A percentile compares a stretch with the other conserved stretches of the same genome.
phyloP scores from a whole-genome alignment of 2,888 invertebrate species.

The Pseudococcus jackbeardsleyi region DNA sequence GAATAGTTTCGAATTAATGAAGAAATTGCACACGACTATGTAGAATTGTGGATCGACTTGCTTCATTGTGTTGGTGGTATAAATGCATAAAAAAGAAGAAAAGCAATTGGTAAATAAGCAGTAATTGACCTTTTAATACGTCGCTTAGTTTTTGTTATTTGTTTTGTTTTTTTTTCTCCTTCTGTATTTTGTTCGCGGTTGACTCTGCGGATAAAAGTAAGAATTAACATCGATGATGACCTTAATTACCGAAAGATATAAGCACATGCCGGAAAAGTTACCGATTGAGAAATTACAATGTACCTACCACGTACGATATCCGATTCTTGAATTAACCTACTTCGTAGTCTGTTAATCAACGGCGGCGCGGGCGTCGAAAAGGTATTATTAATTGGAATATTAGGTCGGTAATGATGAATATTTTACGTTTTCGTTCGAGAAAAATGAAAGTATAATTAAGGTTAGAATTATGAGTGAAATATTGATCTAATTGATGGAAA shows the following conservation, averaged over 20 bases:
- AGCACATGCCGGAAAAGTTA: slow-evolving; percentile 5
- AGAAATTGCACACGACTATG: slow-evolving; percentile 1
- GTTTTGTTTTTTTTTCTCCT: neutral
- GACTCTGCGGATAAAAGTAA: neutral
- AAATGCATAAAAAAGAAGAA: neutral
- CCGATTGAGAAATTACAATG: slow-evolving; percentile 32
- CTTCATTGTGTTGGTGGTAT: slow-evolving; percentile 21
- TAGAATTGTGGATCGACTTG: neutral
- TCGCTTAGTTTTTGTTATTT: slow-evolving; percentile 17
- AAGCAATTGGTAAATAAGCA: slow-evolving; percentile 38
- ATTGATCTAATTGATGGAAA: slow-evolving; percentile 17
- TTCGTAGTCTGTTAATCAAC: slow-evolving; percentile 14
- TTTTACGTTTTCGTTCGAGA: slow-evolving; percentile 1
- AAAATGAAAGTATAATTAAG: slow-evolving; percentile 19
- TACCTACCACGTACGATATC: slow-evolving; percentile 20
- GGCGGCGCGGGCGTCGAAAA: neutral
- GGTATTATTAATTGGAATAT: slow-evolving; percentile 24
- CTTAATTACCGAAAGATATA: slow-evolving; percentile 20
- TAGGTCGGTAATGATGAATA: slow-evolving; percentile 14
- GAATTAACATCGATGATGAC: slow-evolving; percentile 27
- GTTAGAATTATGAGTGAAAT: neutral
- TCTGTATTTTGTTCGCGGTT: neutral
- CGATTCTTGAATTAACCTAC: slow-evolving; percentile 40
- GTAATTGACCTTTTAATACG: slow-evolving; percentile 45
- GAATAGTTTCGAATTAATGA: slow-evolving; percentile 27